Percentiles rank a stretch among this genome's conserved stretches.
These are phyloP conservation scores for Scolopax bukidnonensis DNA, from an alignment of 2,797 vertebrate species.

Conservation along the genomic window DNA sequence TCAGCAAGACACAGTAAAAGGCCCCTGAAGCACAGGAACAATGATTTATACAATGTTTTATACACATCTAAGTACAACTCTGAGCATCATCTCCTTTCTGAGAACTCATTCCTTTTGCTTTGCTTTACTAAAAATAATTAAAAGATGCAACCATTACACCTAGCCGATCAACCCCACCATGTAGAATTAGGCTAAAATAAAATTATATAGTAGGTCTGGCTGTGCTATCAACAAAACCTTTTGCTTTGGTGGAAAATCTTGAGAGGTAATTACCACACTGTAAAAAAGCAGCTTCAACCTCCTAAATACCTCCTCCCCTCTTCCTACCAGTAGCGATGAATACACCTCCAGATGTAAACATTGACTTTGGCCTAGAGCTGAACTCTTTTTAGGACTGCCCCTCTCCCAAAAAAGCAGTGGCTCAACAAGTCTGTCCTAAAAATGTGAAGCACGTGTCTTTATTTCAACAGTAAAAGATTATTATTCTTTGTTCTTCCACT, in stretches of 20 bases:
- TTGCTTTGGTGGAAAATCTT: neutral
- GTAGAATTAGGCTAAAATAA: neutral
- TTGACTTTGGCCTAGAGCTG: neutral
- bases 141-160: neutral
- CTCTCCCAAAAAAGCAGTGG: neutral
- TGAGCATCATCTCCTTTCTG: neutral
- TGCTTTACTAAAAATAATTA: conserved; percentile 26
- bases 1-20: neutral
- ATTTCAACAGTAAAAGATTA: neutral
- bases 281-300: neutral
- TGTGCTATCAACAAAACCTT: neutral
- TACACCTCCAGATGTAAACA: neutral
- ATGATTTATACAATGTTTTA: neutral
- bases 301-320: neutral
- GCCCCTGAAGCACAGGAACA: neutral
- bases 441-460: neutral
- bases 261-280: neutral
- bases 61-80: accelerated
- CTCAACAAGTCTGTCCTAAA: neutral
- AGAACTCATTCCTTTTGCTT: conserved; percentile 14
- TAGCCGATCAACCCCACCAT: neutral
- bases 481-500: neutral
- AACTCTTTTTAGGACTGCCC: neutral
- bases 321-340: neutral
- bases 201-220: neutral